These are phyloP conservation scores for Pelosia muscerda DNA, from an alignment of 2,888 invertebrate species.

Conservation along the genomic window DNA sequence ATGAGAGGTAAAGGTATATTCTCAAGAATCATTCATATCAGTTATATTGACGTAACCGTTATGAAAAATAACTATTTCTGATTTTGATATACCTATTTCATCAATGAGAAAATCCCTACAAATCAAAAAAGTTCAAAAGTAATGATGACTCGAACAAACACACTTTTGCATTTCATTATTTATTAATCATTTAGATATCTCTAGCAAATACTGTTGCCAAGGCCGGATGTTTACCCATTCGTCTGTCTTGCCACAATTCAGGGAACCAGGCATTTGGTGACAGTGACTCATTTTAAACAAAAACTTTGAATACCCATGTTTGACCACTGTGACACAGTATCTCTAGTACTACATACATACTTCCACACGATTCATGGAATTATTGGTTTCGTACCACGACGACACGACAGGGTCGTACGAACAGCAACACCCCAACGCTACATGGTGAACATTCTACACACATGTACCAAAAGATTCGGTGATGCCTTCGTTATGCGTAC, in stretches of 20 bases:
- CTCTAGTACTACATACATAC: background rate
- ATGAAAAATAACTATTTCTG: background rate
- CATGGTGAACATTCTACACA: too few relatives aligned
- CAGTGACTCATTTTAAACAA: slow-evolving; percentile 17
- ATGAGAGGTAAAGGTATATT: too few relatives aligned
- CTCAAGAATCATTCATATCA: too few relatives aligned
- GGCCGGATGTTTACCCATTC: slow-evolving; percentile 15
- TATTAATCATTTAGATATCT: background rate
- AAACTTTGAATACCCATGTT: slow-evolving; percentile 10
- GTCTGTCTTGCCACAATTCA: slow-evolving; percentile 9
- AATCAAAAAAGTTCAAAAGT: background rate
- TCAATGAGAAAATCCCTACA: background rate
- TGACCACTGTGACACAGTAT: background rate
- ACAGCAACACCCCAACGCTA: too few relatives aligned
- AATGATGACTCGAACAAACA: background rate
- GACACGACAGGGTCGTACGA: slow-evolving; percentile 12
- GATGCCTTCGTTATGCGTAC: too few relatives aligned
- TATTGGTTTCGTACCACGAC: slow-evolving; percentile 6
- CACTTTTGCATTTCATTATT: background rate
- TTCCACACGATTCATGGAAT: too few relatives aligned
- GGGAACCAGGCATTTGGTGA: slow-evolving; percentile 12
- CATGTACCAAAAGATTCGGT: too few relatives aligned
- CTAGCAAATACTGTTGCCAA: background rate
- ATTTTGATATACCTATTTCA: background rate
- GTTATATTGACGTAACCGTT: too few relatives aligned